phyloP scores from a whole-genome alignment of 2,797 vertebrate genomes.

The Hydrocynus forskahlii region DNA sequence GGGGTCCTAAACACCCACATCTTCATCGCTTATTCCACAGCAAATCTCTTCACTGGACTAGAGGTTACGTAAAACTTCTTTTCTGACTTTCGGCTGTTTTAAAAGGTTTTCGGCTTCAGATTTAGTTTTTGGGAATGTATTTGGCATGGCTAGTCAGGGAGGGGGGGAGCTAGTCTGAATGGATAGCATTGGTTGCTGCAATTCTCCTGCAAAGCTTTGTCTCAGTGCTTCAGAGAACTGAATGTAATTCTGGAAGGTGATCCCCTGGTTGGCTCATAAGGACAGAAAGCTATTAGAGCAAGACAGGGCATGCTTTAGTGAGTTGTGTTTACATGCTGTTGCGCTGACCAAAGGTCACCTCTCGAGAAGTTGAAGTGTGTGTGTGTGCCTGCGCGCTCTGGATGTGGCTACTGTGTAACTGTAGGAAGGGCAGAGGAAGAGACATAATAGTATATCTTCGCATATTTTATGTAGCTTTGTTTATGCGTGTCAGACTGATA shows the following conservation, averaged over 20 bases:
- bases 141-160: conserved; percentile 49
- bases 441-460: neutral
- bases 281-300: conserved; percentile 28
- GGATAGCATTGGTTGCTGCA: neutral
- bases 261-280: neutral
- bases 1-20: conserved; percentile 32
- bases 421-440: no score
- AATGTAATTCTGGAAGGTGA: conserved; percentile 23
- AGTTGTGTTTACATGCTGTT: conserved; percentile 44
- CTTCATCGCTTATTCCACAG: conserved; percentile 40
- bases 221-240: neutral
- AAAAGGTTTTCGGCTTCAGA: neutral
- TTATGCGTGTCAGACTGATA: neutral
- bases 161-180: conserved; percentile 15
- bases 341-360: conserved; percentile 62
- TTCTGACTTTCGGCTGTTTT: conserved; percentile 3
- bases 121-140: conserved; percentile 62
- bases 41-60: conserved; percentile 25
- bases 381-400: conserved; percentile 1
- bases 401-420: neutral
- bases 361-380: conserved; percentile 54
- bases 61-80: conserved; percentile 42
- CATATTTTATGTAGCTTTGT: neutral
- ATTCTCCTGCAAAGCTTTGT: neutral
- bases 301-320: conserved; percentile 37